These are phyloP conservation scores for Machimus rusticus DNA, from an alignment of 2,888 invertebrate species.

Conservation along the genomic window DNA sequence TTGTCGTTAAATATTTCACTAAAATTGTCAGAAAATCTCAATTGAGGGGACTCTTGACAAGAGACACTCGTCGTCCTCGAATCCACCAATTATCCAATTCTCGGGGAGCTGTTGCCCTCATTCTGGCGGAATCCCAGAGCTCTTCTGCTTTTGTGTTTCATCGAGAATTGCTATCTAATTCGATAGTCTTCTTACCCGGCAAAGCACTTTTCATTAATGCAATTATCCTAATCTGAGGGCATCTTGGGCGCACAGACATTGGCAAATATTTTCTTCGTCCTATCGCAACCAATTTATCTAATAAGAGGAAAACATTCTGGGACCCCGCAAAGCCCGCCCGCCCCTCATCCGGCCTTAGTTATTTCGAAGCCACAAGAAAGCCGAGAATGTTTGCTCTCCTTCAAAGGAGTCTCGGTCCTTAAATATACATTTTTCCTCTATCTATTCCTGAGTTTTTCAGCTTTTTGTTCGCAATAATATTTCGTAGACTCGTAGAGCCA, in stretches of 20 bases:
- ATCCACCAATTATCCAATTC: slow-evolving; percentile 1
- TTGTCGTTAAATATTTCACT: background rate
- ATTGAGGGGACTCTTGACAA: background rate
- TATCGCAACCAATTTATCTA: slow-evolving; percentile 42
- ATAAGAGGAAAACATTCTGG: slow-evolving; percentile 29
- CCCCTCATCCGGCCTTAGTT: background rate
- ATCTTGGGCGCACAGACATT: slow-evolving; percentile 33
- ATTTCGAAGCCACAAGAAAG: background rate
- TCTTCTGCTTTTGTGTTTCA: slow-evolving; percentile 6
- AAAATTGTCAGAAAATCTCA: background rate
- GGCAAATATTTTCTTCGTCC: slow-evolving; percentile 39
- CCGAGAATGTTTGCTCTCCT: background rate
- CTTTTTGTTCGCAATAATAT: background rate
- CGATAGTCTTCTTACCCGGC: slow-evolving; percentile 32
- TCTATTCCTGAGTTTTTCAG: background rate
- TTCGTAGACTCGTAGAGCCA: background rate
- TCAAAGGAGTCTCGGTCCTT: background rate
- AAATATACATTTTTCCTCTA: background rate
- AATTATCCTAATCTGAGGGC: slow-evolving; percentile 42
- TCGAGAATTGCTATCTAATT: slow-evolving; percentile 27
- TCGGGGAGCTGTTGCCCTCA: background rate
- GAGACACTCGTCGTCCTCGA: background rate
- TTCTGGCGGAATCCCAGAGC: background rate
- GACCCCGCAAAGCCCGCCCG: background rate
- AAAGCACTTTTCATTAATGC: slow-evolving; percentile 43